Evolutionary conservation across 35 echinoderm and acorn worm species (phyloP).

Genomic region (Heliocidaris tuberculata): DNA sequence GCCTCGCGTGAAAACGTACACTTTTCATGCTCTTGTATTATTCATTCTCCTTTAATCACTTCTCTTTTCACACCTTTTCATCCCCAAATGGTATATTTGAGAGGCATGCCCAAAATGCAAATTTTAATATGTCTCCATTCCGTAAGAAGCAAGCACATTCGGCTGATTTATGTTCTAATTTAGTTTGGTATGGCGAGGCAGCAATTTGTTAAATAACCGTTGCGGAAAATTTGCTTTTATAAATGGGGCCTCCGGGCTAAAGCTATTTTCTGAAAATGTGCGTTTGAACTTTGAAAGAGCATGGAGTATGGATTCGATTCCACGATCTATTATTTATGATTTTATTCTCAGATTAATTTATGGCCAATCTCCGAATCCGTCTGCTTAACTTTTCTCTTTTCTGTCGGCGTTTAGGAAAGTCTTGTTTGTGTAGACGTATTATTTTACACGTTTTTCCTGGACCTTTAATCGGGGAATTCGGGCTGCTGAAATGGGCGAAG

Average conservation of each 20-base stretch:
- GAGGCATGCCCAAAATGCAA: not conserved
- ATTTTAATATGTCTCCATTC: not conserved
- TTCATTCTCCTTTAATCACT: not conserved
- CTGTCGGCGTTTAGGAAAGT: not conserved
- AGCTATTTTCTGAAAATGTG: not conserved
- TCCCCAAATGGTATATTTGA: not conserved
- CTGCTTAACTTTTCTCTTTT: not conserved
- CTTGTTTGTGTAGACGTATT: not conserved
- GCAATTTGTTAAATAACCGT: not conserved
- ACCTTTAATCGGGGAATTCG: not conserved
- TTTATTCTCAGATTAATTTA: not conserved
- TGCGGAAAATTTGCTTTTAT: not conserved
- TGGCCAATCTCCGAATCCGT: not conserved
- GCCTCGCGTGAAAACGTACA: too few relatives aligned
- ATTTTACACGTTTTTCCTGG: not conserved
- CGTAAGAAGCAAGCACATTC: not conserved
- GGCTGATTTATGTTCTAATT: not conserved
- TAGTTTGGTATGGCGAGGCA: not conserved
- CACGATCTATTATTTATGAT: not conserved
- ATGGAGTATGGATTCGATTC: not conserved
- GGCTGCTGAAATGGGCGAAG: not conserved
- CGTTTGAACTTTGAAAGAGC: not conserved
- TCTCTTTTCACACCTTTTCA: not conserved
- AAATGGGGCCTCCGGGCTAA: not conserved
- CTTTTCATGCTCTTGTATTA: not conserved